Evolutionary conservation across 2,113 vertebrate genomes (phyloP).

Genomic region (Paramisgurnus dabryanus): DNA sequence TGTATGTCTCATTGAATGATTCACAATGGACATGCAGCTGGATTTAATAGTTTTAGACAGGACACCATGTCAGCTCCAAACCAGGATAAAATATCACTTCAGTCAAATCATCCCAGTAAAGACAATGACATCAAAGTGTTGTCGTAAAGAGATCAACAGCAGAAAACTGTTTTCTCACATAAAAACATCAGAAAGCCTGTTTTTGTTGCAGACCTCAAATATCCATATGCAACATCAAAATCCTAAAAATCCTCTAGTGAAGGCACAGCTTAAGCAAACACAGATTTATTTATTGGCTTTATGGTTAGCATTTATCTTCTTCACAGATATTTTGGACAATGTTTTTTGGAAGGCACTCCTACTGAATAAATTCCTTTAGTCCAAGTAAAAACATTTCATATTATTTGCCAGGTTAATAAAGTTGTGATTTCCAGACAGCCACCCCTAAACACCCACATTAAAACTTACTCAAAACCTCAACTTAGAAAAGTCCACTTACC

Average conservation of each 20-base stretch:
- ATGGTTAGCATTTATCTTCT: conserved; percentile 22
- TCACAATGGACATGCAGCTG: conserved; percentile 13
- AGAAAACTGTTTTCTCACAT: no score
- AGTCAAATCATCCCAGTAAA: background rate
- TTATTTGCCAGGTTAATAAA: background rate
- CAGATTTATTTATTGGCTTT: conserved; percentile 2
- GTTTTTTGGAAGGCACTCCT: conserved; percentile 4
- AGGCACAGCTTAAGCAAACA: conserved; percentile 11
- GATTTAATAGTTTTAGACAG: background rate
- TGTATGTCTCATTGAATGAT: background rate
- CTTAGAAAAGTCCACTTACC: background rate
- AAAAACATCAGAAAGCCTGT: no score
- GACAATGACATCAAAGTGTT: background rate
- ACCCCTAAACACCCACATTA: background rate
- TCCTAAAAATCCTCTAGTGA: no score
- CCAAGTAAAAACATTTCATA: conserved; percentile 20
- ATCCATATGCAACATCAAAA: no score
- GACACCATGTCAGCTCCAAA: background rate
- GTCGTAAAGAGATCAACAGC: no score
- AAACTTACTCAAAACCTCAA: background rate
- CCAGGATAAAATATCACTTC: background rate
- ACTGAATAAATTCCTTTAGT: conserved; percentile 29
- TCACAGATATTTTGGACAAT: conserved; percentile 24
- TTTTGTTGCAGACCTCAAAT: no score
- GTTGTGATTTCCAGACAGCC: conserved; percentile 18